Evolutionary conservation across 2,797 vertebrate species (phyloP).

Genomic region (Karalla daura): DNA sequence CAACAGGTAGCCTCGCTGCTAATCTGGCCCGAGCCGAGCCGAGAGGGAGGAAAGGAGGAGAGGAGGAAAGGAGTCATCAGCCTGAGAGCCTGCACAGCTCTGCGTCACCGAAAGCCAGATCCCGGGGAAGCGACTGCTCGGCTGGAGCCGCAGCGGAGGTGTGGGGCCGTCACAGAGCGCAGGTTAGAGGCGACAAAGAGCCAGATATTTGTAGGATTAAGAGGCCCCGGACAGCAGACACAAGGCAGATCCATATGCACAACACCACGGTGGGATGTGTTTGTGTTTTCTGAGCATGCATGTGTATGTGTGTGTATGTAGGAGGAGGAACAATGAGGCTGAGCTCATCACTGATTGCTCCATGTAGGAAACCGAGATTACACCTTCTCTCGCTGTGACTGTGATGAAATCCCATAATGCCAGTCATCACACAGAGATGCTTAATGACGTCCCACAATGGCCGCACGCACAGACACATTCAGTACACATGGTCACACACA

Average conservation of each 20-base stretch:
- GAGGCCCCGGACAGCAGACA: slow-evolving; percentile 10
- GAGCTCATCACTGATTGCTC: slow-evolving; percentile 47
- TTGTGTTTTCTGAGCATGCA: slow-evolving; percentile 4
- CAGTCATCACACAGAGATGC: slow-evolving; percentile 57
- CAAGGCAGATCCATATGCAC: slow-evolving; percentile 35
- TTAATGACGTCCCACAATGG: slow-evolving; percentile 59
- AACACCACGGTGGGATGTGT: slow-evolving; percentile 1
- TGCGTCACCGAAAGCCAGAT: slow-evolving; percentile 22
- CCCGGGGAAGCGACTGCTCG: slow-evolving; percentile 17
- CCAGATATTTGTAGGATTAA: slow-evolving; percentile 36
- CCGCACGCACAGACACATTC: slow-evolving; percentile 20
- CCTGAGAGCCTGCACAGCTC: neutral
- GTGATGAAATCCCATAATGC: slow-evolving; percentile 60
- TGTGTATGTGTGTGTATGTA: slow-evolving; percentile 14
- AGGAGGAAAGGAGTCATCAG: no score
- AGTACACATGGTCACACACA: slow-evolving; percentile 9
- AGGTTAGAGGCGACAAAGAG: slow-evolving; percentile 20
- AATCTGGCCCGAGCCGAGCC: neutral
- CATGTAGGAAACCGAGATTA: slow-evolving; percentile 62
- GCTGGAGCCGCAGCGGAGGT: slow-evolving; percentile 15
- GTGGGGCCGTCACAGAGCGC: slow-evolving; percentile 19
- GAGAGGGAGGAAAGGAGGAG: neutral
- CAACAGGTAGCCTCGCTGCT: slow-evolving; percentile 42
- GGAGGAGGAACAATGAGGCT: slow-evolving; percentile 15
- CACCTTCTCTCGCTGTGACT: slow-evolving; percentile 47